A percentile compares a stretch with the other conserved stretches of the same genome.
Conservation (phyloP, 2,888 invertebrate species). For the Oegoconia quadripuncta region DNA sequence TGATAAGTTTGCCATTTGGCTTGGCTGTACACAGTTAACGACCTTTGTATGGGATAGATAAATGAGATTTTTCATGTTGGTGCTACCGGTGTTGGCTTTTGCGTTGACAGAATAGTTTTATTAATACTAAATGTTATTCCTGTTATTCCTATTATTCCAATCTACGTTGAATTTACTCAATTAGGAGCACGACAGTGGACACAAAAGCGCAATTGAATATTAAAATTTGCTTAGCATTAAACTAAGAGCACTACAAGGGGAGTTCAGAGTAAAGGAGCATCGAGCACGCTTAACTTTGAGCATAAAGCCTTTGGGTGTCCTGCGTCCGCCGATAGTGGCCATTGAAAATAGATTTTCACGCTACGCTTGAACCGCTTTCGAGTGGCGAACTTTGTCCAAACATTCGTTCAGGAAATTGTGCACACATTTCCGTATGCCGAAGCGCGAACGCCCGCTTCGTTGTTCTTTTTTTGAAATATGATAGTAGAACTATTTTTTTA, state of each 20-base stretch:
- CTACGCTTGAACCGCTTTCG: slow-evolving; percentile 57
- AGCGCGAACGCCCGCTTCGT: neutral
- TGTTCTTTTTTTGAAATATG: slow-evolving; percentile 3
- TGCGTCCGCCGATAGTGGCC: slow-evolving; percentile 71
- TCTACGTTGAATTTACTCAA: neutral
- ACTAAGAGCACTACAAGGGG: slow-evolving; percentile 58
- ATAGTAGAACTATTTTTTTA: no score
- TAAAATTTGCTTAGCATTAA: slow-evolving; percentile 74
- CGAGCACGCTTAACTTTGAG: slow-evolving; percentile 62
- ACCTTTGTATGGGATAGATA: slow-evolving; percentile 7
- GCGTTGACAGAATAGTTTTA: no score
- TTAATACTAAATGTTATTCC: no score
- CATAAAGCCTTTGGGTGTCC: slow-evolving; percentile 70
- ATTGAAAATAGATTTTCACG: slow-evolving; percentile 79
- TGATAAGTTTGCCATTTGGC: slow-evolving; percentile 35
- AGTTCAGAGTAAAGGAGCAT: slow-evolving; percentile 56
- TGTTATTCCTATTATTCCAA: no score
- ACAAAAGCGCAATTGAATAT: slow-evolving; percentile 71
- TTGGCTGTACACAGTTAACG: slow-evolving; percentile 7
- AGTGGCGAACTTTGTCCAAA: slow-evolving; percentile 65
- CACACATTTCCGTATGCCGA: slow-evolving; percentile 27
- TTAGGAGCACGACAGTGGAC: neutral
- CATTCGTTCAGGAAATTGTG: slow-evolving; percentile 38
- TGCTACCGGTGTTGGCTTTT: neutral
- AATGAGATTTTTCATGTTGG: neutral